Evolutionary conservation across 92 coral and sea anemone genomes (phyloP), one percentile per base, ranked within the genome.

Genomic region (Palythoa grandis): DNA sequence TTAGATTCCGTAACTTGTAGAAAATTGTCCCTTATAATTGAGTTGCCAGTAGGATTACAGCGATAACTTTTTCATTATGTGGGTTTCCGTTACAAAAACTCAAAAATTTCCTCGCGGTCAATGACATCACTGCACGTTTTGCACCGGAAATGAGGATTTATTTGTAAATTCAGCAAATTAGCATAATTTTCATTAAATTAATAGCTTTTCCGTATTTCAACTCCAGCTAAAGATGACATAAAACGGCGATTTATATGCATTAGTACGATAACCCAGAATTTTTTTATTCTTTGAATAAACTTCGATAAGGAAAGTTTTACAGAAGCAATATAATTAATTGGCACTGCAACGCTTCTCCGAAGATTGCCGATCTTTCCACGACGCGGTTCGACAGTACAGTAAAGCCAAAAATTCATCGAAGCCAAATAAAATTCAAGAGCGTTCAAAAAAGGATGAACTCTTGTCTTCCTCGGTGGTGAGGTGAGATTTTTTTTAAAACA

Each of bases 121-220:
- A 4, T 78, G 83, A 61, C 83, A 60, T 78, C 83, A 77, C 40
- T 37, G 19, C 17, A 78, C 11, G 72, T 16, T 60, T 16, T 5
- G 29, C 37, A 39, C 83, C 72, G 83, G 83, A 78, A 78, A 11
- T 39, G 50, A 40, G 38, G 53, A 15, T 11, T 40, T 60, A 63
- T 63, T 60, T 24, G 23, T 78, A 29, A 48, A 35, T 78, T 56
- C 53, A 40, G 16, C n/a, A 29, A 78, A 78, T 78, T 78, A 60
- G 72, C 83, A 78, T 78, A 78, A 60, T 78, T 78, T 60, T 40
- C 69, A 78, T 39, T 37, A 60, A 78, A 58, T 60, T 60, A 15
- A 56, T 56, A 77, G 9, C 60, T 58, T 78, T 78, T 80, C 47
- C 57, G 73, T 52, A 65, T 63, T 39, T 79, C 29, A 39, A 70